Evolutionary conservation across 2,113 vertebrate species (phyloP), one percentile per base, ranked within the genome.

Genomic region (Dendropsophus ebraccatus): DNA sequence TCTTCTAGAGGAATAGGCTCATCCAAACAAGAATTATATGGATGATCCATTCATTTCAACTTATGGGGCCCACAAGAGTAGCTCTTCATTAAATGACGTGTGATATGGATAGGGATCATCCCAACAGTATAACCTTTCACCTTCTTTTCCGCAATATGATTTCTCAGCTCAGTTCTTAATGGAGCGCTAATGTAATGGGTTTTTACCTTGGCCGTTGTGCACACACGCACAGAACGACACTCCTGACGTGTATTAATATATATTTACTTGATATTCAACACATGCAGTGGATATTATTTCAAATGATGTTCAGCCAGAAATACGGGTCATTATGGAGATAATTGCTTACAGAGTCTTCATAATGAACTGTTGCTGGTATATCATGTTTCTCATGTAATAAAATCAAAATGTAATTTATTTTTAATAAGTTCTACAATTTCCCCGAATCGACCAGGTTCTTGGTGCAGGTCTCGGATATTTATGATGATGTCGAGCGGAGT

Each of bases 341-440:
- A 76, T 76, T 76, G 19, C 74, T 52, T 50, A 32, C 47, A 9
- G 47, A 50, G 25, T 30, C 74, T 76, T 52, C 49, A 11, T 76
- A 76, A 76, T 76, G 13, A 52, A 76, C n/a, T 52, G 47, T 16
- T 52, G 37, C 52, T 2, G 25, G 25, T 52, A 32, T 30, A 10
- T 52, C n/a, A 76, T 76, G 74, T 76, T 52, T 76, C 37, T 52
- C 49, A 19, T 76, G 47, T 76, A 76, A 76, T 76, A 52, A 52
- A 76, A 52, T 76, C 74, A 32, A 49, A 76, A 30, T 50, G 47
- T 50, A 47, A 76, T 52, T 76, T 76, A 76, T 76, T 45, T 52
- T 52, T 76, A 30, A 52, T 76, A 76, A 52, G 47, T 19, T 47
- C 72, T 7, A 14, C 45, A 76, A 28, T 76, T 52, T 52, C 47